Evolutionary conservation across 2,888 invertebrate genomes (phyloP), one percentile per base, ranked within the genome.

Genomic region (Auanema freiburgensis): DNA sequence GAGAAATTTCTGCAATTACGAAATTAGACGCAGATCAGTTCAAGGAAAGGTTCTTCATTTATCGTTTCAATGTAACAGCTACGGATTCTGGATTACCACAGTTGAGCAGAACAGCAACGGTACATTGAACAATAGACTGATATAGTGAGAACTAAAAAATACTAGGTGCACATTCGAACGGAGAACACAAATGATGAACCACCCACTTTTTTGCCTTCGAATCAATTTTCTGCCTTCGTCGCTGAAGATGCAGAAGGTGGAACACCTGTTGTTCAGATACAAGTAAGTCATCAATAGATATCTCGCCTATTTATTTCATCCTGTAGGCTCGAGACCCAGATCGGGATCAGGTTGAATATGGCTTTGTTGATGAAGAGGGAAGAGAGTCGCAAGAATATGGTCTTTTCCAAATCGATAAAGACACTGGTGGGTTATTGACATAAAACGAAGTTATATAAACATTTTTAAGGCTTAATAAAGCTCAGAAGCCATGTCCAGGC

Each of bases 11-110:
- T 56, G 93, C 93, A 84, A 92, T 92, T 61, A 46, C 21, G 4
- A 44, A 93, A 84, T 87, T 95, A 61, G 95, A 95, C 83, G 95
- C 95, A 6, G 95, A 95, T 84, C 93, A 94, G 84, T 93, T 94
- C 57, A 72, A 73, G 40, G 74, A 77, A 53, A 58, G 79, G n/a
- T 76, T 74, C 57, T 77, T 74, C 66, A 83, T 84, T 51, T 86
- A 86, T 73, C 83, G 83, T 62, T 85, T 86, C 69, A 83, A 76
- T 44, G 84, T 86, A 23, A 81, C 79, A 14, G 86, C 85, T 1
- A 77, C 72, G 18, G 86, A 86, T 75, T 76, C 80, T 59, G 86
- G 86, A 12, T 59, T 72, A 21, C 82, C 84, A 1, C 62, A 74
- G 0, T 62, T 74, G 42, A 77, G 76, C 2, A 83, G 83, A 43